Evolutionary conservation across 2,113 vertebrate species (phyloP).

Genomic region (Actenoides lindsayi): DNA sequence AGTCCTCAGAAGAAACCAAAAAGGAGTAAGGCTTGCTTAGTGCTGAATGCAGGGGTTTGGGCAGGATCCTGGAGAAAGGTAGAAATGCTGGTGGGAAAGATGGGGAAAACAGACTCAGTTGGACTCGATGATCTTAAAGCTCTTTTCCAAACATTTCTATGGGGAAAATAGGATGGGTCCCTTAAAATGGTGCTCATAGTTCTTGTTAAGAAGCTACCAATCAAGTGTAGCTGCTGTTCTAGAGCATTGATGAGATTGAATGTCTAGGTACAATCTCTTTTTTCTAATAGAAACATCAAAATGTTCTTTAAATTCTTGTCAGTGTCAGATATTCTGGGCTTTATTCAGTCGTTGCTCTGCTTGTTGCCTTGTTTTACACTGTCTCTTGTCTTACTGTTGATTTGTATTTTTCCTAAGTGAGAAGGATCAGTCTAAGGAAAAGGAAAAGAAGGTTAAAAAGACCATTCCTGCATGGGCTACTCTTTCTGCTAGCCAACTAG

Average conservation of each 20-base stretch:
- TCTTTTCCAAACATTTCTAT: not conserved
- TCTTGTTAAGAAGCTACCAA: not conserved
- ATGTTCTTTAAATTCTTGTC: not conserved
- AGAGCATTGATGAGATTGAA: not conserved
- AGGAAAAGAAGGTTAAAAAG: slow-evolving; percentile 94
- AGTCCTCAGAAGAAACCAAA: slow-evolving; percentile 79
- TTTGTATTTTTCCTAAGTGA: slow-evolving; percentile 74
- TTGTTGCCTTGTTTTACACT: not conserved
- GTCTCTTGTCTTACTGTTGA: not conserved
- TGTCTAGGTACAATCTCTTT: not conserved
- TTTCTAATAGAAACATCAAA: not conserved
- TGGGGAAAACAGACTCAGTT: not conserved
- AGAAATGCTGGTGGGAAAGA: not conserved
- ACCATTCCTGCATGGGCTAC: slow-evolving; percentile 96
- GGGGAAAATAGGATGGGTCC: not conserved
- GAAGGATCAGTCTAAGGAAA: slow-evolving; percentile 89
- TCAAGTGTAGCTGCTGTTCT: not conserved
- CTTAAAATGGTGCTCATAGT: not conserved
- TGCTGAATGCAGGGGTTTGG: not conserved
- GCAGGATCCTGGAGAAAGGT: not conserved
- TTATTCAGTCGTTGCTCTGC: not conserved
- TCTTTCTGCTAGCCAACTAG: slow-evolving; percentile 87
- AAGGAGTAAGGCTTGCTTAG: slow-evolving; percentile 84
- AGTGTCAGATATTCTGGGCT: not conserved
- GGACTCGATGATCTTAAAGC: not conserved